Base-by-base conservation (phyloP, 2,113 vertebrate genomes). In the Strix uralensis region DNA sequence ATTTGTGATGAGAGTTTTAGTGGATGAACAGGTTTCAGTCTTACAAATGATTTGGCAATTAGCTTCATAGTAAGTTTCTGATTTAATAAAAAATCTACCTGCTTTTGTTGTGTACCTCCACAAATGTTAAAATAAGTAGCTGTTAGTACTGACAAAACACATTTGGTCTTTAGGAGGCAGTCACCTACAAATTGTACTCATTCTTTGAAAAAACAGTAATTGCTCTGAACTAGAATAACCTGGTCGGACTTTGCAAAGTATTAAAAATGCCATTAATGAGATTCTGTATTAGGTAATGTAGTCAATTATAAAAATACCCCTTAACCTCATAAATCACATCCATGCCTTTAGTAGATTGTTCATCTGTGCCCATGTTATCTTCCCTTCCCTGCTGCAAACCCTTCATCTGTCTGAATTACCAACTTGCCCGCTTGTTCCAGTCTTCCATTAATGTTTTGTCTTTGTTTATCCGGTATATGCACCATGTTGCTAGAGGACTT, bases 111-210 rank as follows among this genome's bases (percentile, higher is more conserved):
- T 32, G 0, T 62, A 38, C 54, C 22, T 89, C 26, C 23, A 55
- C 21, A 55, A 38, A 36, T 4, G 0, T 81, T 78, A 49, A 83
- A 70, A 11, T 75, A 55, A 54, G 34, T 73, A 10, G 49, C 7
- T 86, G 52, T 77, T 71, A 54, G 16, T 59, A 34, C n/a, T 69
- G 78, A 73, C 62, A 77, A 77, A 79, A 67, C 4, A 36, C 1
- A 1, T 73, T 77, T 92, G 54, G 90, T 80, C 83, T 84, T 91
- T 93, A 95, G 88, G 88, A 92, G 94, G 88, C 91, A 93, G 61
- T 85, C 57, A 71, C 27, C 59, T 81, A 92, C 86, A 91, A 74
- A 38, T 40, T 67, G 19, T 96, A 46, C 23, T 84, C 13, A 8
- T 14, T 44, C 9, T 47, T 82, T 55, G 20, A 22, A 47, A 20